Conservation (phyloP, 2,888 invertebrate species). For the Galeopsomyia nigrocyanea region DNA sequence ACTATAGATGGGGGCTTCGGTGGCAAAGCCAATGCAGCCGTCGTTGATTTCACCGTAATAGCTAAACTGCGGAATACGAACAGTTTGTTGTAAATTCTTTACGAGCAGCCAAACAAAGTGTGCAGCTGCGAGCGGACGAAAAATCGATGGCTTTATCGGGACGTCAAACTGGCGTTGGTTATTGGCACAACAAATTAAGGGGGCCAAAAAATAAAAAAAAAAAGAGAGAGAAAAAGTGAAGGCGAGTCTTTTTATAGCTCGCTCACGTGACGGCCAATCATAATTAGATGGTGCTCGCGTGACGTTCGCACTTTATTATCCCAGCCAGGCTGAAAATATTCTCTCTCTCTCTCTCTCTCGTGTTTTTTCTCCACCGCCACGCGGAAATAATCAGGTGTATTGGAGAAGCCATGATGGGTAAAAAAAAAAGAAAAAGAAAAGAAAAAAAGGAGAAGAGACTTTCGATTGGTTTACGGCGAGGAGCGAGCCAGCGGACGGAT, state of each 20-base stretch:
- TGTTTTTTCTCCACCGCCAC: not conserved
- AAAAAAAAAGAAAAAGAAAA: constrained; percentile 3
- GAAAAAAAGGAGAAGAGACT: not conserved
- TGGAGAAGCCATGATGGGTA: not conserved
- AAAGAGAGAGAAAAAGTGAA: not conserved
- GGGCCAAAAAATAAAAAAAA: not conserved
- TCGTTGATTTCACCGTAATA: too few species aligned
- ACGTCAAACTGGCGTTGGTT: not conserved
- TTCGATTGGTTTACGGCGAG: constrained; percentile 26
- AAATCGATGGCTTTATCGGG: constrained; percentile 2
- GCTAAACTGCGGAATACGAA: too few species aligned
- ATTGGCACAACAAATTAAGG: constrained; percentile 1
- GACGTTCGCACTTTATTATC: constrained; percentile 26
- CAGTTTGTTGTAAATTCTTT: too few species aligned
- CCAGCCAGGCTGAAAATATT: not conserved
- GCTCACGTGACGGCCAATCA: constrained; percentile 13
- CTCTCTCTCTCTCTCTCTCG: too few species aligned
- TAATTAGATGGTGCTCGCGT: constrained; percentile 33
- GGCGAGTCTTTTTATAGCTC: constrained; percentile 7
- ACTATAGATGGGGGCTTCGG: too few species aligned
- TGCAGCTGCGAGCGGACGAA: too few species aligned
- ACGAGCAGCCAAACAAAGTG: too few species aligned
- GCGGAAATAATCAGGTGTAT: not conserved
- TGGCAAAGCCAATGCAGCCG: too few species aligned
- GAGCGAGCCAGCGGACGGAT: constrained; percentile 1